phyloP scores from a whole-genome alignment of 2,113 vertebrate species.

The Gopherus flavomarginatus region DNA sequence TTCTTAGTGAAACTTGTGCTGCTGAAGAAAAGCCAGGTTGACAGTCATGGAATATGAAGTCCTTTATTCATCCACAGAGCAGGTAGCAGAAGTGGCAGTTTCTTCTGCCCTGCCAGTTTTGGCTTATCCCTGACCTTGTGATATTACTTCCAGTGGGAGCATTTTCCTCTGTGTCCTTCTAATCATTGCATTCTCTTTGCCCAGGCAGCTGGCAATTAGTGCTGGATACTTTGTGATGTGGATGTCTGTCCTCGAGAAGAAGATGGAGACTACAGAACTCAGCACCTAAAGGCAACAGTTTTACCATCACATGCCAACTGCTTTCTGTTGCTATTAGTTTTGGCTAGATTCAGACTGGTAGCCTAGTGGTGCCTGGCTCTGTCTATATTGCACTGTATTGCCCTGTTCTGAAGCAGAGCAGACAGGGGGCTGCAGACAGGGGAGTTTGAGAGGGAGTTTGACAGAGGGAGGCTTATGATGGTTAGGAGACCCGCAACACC shows the following conservation, averaged over 20 bases:
- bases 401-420: background rate
- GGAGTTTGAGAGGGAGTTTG: too few relatives aligned
- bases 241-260: slow-evolving; percentile 27
- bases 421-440: too few relatives aligned
- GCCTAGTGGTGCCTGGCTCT: background rate
- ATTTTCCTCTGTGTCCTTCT: slow-evolving; percentile 60
- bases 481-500: too few relatives aligned
- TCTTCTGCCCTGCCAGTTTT: slow-evolving; percentile 57
- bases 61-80: slow-evolving; percentile 35
- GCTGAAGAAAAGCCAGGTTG: slow-evolving; percentile 33
- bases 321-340: background rate
- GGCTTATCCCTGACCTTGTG: slow-evolving; percentile 47
- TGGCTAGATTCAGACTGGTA: background rate
- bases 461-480: too few relatives aligned
- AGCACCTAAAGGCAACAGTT: background rate
- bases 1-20: slow-evolving; percentile 68
- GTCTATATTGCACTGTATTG: background rate
- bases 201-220: slow-evolving; percentile 60
- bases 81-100: slow-evolving; percentile 51
- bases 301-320: background rate
- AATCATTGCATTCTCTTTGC: slow-evolving; percentile 53
- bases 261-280: background rate
- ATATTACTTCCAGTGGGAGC: slow-evolving; percentile 50
- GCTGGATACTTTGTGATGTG: slow-evolving; percentile 50
- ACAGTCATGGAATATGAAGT: slow-evolving; percentile 57